A percentile compares a stretch with the other conserved stretches of the same genome.
phyloP scores from a whole-genome alignment of 2,888 invertebrate genomes.

The Deladenus siricidicola region DNA sequence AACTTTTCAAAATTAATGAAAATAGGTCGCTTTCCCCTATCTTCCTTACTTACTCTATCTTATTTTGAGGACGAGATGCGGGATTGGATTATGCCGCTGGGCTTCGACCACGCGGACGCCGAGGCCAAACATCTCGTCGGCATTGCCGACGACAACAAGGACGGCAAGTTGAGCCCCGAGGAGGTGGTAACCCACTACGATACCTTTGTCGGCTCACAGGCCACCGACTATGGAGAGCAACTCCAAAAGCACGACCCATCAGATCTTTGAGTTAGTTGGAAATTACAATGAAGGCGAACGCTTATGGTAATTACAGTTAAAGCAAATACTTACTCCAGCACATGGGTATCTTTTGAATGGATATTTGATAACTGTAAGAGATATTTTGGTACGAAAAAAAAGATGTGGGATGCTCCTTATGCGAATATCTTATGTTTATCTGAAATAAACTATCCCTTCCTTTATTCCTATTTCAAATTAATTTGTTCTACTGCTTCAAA shows the following conservation, averaged over 20 bases:
- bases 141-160: slow-evolving; percentile 82
- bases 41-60: neutral
- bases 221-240: slow-evolving; percentile 96
- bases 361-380: no score
- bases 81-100: slow-evolving; percentile 86
- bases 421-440: no score
- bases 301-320: no score
- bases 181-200: slow-evolving; percentile 92
- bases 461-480: neutral
- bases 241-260: slow-evolving; percentile 74
- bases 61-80: slow-evolving; percentile 64
- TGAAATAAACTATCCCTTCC: no score
- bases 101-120: slow-evolving; percentile 92
- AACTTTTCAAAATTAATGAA: neutral
- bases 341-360: no score
- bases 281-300: no score
- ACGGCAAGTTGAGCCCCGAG: slow-evolving; percentile 76
- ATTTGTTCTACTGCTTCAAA: neutral
- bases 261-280: slow-evolving; percentile 53
- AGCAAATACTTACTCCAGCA: no score
- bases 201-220: slow-evolving; percentile 90
- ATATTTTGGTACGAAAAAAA: no score
- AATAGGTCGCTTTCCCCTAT: neutral
- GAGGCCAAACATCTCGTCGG: slow-evolving; percentile 89
- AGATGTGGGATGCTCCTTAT: no score